Evolutionary conservation across 1,140 invertebrate species (phyloP).

Genomic region (Colletes gigas): DNA sequence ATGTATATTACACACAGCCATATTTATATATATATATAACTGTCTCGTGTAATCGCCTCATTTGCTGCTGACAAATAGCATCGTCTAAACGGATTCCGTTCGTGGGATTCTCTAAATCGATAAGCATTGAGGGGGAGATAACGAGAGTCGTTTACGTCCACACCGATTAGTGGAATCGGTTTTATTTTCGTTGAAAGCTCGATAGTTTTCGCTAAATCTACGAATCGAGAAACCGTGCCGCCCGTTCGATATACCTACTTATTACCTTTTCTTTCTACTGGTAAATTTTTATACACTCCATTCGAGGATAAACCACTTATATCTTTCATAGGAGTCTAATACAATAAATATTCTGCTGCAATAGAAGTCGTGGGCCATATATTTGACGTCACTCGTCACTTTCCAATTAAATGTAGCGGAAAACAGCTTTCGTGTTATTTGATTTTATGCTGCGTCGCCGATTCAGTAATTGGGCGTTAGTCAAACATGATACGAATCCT

Average conservation of each 20-base stretch:
- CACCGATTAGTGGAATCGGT: constrained; percentile 60
- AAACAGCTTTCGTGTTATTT: too few relatives aligned
- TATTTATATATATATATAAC: constrained; percentile 25
- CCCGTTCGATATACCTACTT: not conserved
- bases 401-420: too few relatives aligned
- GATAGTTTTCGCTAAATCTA: constrained; percentile 52
- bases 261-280: not conserved
- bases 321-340: too few relatives aligned
- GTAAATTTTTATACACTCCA: not conserved
- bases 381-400: too few relatives aligned
- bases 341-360: too few relatives aligned
- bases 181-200: constrained; percentile 41
- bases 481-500: too few relatives aligned
- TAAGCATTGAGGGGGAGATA: constrained; percentile 62
- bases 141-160: constrained; percentile 66
- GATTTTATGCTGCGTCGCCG: too few relatives aligned
- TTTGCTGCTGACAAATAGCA: constrained; percentile 66
- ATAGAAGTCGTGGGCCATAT: too few relatives aligned
- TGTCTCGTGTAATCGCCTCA: constrained; percentile 59
- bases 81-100: constrained; percentile 65
- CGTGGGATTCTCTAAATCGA: constrained; percentile 64
- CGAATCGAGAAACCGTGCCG: not conserved
- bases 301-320: not conserved
- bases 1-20: too few relatives aligned
- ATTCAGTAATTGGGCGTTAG: too few relatives aligned